Conservation (phyloP, 2,113 vertebrate species). For the Gorsachius goisagi region DNA sequence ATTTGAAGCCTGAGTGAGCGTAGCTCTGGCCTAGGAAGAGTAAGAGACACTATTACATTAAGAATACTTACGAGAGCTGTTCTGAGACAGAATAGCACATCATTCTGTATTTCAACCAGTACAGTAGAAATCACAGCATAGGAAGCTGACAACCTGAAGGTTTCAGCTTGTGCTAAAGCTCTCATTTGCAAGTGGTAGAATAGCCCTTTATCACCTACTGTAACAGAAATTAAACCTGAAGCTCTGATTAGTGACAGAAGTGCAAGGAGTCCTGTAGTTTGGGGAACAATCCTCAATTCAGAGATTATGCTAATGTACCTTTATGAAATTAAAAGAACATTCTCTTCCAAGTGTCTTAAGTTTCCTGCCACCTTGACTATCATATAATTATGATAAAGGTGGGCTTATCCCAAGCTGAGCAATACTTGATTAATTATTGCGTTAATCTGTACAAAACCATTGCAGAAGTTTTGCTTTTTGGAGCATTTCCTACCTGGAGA, state of each 20-base stretch:
- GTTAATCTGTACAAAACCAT: not conserved
- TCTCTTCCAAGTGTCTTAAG: not conserved
- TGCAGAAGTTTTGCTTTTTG: not conserved
- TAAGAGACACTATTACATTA: not conserved
- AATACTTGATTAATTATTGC: not conserved
- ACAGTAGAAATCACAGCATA: not conserved
- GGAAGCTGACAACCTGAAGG: not conserved
- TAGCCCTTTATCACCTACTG: not conserved
- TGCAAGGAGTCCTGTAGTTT: not conserved
- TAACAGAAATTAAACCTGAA: not conserved
- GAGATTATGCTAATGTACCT: not conserved
- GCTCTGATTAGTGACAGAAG: not conserved
- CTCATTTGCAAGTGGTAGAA: not conserved
- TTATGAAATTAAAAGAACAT: not conserved
- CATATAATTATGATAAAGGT: not conserved
- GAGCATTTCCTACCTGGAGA: conserved; percentile 83
- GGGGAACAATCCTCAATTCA: not conserved
- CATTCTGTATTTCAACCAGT: not conserved
- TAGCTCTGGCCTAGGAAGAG: conserved; percentile 88
- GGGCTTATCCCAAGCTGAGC: not conserved
- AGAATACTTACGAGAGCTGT: not conserved
- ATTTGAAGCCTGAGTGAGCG: conserved; percentile 95
- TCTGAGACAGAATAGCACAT: not conserved
- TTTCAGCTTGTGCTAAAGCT: not conserved
- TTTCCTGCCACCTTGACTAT: not conserved